phyloP scores from a whole-genome alignment of 2,797 vertebrate species.

The Cossypha dichroa region DNA sequence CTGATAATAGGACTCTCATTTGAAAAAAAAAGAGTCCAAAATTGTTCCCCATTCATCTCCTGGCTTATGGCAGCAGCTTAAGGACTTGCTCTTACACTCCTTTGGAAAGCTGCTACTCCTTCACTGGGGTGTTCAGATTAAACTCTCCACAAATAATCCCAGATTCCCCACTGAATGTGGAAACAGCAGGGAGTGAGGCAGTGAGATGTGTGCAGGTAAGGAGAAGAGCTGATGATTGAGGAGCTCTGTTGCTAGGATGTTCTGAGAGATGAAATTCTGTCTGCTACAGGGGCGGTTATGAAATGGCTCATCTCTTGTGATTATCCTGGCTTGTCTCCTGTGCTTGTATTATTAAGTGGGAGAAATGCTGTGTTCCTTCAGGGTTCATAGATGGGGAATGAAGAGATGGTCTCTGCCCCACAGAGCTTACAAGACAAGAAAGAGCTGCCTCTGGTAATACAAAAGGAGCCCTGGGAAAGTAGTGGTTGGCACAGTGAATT shows the following conservation, averaged over 20 bases:
- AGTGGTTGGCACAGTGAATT: not conserved
- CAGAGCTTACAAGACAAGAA: not conserved
- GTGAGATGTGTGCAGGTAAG: not conserved
- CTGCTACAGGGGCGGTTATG: not conserved
- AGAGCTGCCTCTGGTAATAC: not conserved
- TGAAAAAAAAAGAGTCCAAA: not conserved
- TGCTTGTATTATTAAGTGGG: not conserved
- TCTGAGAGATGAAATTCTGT: not conserved
- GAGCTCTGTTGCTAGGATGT: slow-evolving; percentile 51
- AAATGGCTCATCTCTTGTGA: slow-evolving; percentile 4
- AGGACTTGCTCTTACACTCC: not conserved
- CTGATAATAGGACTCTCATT: not conserved
- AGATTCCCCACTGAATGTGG: not conserved
- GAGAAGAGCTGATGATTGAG: not conserved
- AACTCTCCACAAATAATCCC: not conserved
- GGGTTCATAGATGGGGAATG: not conserved
- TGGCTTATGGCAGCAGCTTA: not conserved
- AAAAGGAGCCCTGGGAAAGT: not conserved
- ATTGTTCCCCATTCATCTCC: not conserved
- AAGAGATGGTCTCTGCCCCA: not conserved
- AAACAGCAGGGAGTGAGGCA: not conserved
- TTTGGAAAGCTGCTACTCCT: not conserved
- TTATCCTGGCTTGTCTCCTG: not conserved
- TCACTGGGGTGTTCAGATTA: not conserved
- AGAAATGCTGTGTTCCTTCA: not conserved